Conservation (phyloP, 2,113 vertebrate genomes). For the Lethenteron camtschaticum region DNA sequence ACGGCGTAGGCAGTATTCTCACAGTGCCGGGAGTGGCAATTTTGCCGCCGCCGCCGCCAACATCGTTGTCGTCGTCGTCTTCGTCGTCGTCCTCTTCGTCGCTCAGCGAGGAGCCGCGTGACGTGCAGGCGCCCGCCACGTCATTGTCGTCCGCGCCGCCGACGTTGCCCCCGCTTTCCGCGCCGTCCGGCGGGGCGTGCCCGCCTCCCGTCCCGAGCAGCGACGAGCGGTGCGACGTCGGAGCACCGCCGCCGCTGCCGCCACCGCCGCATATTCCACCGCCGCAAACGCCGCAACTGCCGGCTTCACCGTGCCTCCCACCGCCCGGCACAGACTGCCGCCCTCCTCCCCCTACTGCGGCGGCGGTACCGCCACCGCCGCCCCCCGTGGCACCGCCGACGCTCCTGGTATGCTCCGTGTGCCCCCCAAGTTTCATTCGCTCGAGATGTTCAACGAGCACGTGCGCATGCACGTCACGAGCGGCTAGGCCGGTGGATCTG, state of each 20-base stretch:
- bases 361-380: conserved; percentile 10
- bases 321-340: too few relatives aligned
- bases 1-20: too few relatives aligned
- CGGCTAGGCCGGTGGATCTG: conserved; percentile 40
- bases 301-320: conserved; percentile 11
- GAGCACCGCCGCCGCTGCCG: conserved; percentile 19
- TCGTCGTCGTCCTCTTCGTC: too few relatives aligned
- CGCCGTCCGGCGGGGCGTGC: conserved; percentile 32
- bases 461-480: conserved; percentile 99
- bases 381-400: conserved; percentile 1
- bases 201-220: conserved; percentile 27
- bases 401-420: conserved; percentile 71
- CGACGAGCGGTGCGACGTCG: conserved; percentile 27
- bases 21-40: too few relatives aligned
- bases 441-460: conserved; percentile 99
- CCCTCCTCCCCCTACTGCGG: too few relatives aligned
- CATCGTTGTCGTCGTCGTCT: too few relatives aligned
- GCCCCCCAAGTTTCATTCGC: conserved; percentile 99
- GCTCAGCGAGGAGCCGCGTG: too few relatives aligned
- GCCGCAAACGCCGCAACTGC: conserved; percentile 24
- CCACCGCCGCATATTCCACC: conserved; percentile 19
- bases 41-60: too few relatives aligned
- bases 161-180: conserved; percentile 6
- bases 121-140: too few relatives aligned
- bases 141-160: too few relatives aligned